Evolutionary conservation across 2,888 invertebrate species (phyloP).

Genomic region (Ferdinandea cuprea): DNA sequence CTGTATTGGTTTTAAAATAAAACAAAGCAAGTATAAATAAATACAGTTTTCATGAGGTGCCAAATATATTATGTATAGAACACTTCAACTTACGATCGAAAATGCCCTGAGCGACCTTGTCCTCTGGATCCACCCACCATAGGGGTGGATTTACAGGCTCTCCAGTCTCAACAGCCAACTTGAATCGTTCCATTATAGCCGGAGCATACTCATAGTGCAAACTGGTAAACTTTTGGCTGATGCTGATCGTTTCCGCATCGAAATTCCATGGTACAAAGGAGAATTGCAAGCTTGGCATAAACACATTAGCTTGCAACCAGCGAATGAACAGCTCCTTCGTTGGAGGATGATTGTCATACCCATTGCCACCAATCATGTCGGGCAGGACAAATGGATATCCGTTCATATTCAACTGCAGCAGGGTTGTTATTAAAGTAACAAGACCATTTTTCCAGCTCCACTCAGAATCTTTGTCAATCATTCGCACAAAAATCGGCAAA

Average conservation of each 20-base stretch:
- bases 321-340: constrained; percentile 87
- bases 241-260: constrained; percentile 85
- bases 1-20: constrained; percentile 84
- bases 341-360: constrained; percentile 84
- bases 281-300: constrained; percentile 91
- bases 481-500: constrained; percentile 87
- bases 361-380: constrained; percentile 90
- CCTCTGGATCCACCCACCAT: constrained; percentile 92
- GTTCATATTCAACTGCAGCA: constrained; percentile 83
- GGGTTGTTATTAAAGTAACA: constrained; percentile 86
- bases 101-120: constrained; percentile 85
- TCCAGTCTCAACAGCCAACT: constrained; percentile 85
- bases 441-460: constrained; percentile 88
- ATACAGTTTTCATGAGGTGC: too few relatives aligned
- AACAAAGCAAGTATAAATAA: too few relatives aligned
- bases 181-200: constrained; percentile 86
- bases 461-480: constrained; percentile 89
- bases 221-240: constrained; percentile 86
- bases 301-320: constrained; percentile 90
- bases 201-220: constrained; percentile 87
- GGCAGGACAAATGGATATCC: constrained; percentile 88
- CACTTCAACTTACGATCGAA: constrained; percentile 84
- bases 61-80: too few relatives aligned
- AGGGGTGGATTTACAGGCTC: constrained; percentile 91
- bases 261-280: constrained; percentile 91